Evolutionary conservation across 2,888 invertebrate genomes (phyloP).

Genomic region (Chrysolina oricalcia): DNA sequence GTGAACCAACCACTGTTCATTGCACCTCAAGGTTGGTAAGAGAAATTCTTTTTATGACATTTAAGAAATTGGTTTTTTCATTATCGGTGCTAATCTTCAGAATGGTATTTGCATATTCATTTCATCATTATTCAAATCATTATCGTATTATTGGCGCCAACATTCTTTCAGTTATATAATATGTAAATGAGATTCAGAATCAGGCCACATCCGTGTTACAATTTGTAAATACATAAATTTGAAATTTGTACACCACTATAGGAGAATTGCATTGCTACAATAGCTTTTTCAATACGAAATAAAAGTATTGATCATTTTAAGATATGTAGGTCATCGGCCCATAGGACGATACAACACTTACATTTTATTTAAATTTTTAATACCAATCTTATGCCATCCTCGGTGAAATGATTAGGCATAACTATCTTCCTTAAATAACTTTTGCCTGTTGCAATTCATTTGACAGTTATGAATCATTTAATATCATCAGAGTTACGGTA

Average conservation of each 20-base stretch:
- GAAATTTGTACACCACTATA: background rate
- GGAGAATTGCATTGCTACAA: no score
- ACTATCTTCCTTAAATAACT: no score
- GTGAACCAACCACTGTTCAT: background rate
- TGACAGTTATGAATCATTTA: no score
- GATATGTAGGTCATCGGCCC: no score
- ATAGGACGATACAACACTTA: no score
- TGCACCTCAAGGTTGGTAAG: background rate
- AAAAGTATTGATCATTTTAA: no score
- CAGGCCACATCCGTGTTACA: background rate
- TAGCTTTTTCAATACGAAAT: no score
- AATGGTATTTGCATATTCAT: conserved; percentile 2
- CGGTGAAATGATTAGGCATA: no score
- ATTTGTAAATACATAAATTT: background rate
- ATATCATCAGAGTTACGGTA: no score
- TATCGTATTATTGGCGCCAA: background rate
- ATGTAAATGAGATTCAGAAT: conserved; percentile 12
- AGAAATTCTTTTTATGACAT: background rate
- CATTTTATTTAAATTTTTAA: no score
- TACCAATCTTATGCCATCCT: no score
- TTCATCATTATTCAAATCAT: background rate
- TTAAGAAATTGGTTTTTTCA: background rate
- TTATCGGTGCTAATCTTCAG: background rate
- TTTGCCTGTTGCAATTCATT: no score
- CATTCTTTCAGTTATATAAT: conserved; percentile 9